Percentiles rank a stretch among this genome's conserved stretches.
phyloP scores from a whole-genome alignment of 2,113 vertebrate genomes.

The Dinomys branickii region DNA sequence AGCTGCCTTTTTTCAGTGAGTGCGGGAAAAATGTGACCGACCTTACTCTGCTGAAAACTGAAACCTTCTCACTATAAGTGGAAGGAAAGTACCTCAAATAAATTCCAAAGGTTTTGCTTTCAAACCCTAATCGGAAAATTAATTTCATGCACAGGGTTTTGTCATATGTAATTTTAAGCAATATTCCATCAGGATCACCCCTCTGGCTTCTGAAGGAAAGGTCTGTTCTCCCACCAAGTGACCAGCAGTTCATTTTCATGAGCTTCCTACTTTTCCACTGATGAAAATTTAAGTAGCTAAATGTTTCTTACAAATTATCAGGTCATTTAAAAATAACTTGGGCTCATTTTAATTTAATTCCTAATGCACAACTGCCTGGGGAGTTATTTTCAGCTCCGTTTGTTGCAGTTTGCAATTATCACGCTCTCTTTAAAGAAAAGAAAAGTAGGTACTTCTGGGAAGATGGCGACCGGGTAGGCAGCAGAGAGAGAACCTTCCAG shows the following conservation, averaged over 20 bases:
- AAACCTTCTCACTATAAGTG: background rate
- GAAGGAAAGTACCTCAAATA: background rate
- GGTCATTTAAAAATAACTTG: slow-evolving; percentile 86
- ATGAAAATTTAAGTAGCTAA: slow-evolving; percentile 80
- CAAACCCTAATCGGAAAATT: slow-evolving; percentile 54
- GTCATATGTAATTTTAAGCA: slow-evolving; percentile 4
- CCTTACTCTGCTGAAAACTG: background rate
- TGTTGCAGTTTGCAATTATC: slow-evolving; percentile 85
- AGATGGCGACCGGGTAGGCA: too few relatives aligned
- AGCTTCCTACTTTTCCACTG: slow-evolving; percentile 70
- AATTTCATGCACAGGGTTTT: background rate
- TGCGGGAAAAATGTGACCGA: background rate
- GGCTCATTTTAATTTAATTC: slow-evolving; percentile 87
- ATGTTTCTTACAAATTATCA: slow-evolving; percentile 84
- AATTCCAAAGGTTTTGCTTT: background rate
- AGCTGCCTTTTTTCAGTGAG: background rate
- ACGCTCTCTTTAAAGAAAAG: slow-evolving; percentile 84
- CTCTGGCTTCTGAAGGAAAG: background rate
- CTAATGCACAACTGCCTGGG: slow-evolving; percentile 84
- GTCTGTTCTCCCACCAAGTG: background rate
- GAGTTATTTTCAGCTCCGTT: slow-evolving; percentile 87
- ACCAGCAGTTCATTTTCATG: background rate
- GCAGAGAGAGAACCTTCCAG: too few relatives aligned
- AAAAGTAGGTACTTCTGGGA: too few relatives aligned
- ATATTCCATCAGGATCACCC: background rate